Evolutionary conservation across 2,888 invertebrate genomes (phyloP).

Genomic region (Caenorhabditis sp.): DNA sequence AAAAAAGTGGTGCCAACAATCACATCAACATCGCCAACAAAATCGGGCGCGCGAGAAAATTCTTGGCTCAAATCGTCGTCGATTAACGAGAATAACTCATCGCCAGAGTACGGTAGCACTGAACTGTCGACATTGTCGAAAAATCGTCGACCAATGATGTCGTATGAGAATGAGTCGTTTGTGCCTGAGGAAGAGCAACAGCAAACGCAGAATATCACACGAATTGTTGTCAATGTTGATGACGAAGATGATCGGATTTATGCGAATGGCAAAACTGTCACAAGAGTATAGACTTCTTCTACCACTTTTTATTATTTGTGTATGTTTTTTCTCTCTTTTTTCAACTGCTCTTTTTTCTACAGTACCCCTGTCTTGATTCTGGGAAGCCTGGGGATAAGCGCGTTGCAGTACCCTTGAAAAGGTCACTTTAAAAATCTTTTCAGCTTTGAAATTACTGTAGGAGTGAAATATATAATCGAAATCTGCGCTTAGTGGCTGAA

Average conservation of each 20-base stretch:
- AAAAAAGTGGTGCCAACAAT: constrained; percentile 17
- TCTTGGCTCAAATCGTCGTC: neutral
- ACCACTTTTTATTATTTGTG: constrained; percentile 9
- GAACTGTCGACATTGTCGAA: constrained; percentile 35
- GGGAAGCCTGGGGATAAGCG: too few relatives aligned
- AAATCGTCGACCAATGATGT: neutral
- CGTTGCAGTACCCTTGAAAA: too few relatives aligned
- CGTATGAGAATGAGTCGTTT: constrained; percentile 25
- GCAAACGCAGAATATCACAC: constrained; percentile 16
- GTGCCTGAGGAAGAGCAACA: neutral
- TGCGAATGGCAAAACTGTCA: neutral
- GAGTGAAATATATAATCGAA: too few relatives aligned
- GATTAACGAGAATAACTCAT: neutral
- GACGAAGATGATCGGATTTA: constrained; percentile 4
- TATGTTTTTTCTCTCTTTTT: constrained; percentile 19
- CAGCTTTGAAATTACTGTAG: too few relatives aligned
- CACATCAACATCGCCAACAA: neutral
- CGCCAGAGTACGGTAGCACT: constrained; percentile 44
- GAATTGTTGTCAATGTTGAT: constrained; percentile 32
- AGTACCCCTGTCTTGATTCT: too few relatives aligned
- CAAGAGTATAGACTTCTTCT: neutral
- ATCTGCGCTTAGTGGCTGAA: too few relatives aligned
- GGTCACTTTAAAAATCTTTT: too few relatives aligned
- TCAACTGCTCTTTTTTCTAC: neutral
- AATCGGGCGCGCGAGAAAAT: neutral